A percentile compares a stretch with the other conserved stretches of the same genome.
phyloP scores from a whole-genome alignment of 2,797 vertebrate species.

The Margarornis squamiger region DNA sequence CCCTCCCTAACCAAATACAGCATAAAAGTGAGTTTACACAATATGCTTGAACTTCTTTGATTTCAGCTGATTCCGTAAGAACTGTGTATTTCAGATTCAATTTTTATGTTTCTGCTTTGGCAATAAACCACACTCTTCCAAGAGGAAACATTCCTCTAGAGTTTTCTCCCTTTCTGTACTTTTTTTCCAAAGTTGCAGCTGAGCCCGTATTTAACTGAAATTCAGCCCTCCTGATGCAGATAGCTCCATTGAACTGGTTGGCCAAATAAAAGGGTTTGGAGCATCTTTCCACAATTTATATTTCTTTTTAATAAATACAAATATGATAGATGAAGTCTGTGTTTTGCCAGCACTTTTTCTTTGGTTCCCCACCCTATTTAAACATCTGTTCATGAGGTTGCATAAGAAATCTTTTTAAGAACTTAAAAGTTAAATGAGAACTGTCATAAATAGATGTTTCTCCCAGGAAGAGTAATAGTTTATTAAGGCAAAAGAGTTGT shows the following conservation, averaged over 20 bases:
- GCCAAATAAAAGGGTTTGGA: not conserved
- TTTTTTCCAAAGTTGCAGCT: not conserved
- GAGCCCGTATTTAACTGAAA: not conserved
- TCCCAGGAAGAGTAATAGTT: not conserved
- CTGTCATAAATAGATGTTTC: not conserved
- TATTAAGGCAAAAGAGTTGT: not conserved
- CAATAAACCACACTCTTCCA: not conserved
- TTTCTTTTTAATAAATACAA: not conserved
- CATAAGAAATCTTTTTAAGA: conserved; percentile 9
- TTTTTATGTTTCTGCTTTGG: not conserved
- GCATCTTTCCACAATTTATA: not conserved
- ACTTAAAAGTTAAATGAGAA: not conserved
- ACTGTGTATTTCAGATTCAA: not conserved
- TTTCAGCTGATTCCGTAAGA: not conserved
- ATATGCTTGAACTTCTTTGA: not conserved
- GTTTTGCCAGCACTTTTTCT: not conserved
- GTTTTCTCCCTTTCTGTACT: not conserved
- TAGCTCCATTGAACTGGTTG: not conserved
- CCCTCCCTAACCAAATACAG: not conserved
- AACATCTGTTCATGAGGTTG: not conserved
- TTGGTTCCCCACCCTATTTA: not conserved
- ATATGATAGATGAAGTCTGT: not conserved
- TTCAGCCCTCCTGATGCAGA: not conserved
- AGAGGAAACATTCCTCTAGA: not conserved
- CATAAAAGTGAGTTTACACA: not conserved